Percentiles rank a stretch among this genome's conserved stretches.
These are phyloP conservation scores for Gibbula magus DNA, from an alignment of 2,888 invertebrate genomes.

Conservation along the genomic window DNA sequence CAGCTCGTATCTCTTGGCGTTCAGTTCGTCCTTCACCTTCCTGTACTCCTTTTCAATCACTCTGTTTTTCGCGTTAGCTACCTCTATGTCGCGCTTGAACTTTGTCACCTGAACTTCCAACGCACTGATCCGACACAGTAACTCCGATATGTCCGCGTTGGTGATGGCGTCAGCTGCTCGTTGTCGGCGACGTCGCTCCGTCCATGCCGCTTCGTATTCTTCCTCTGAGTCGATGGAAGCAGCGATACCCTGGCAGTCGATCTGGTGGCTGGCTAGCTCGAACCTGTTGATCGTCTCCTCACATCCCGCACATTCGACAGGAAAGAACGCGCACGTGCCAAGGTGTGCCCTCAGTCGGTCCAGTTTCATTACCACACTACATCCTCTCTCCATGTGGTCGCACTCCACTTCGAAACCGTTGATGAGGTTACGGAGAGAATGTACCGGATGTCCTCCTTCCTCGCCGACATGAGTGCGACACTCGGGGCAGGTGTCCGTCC, in stretches of 20 bases:
- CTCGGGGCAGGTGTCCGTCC: constrained; percentile 66
- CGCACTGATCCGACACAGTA: constrained; percentile 61
- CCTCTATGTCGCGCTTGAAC: constrained; percentile 63
- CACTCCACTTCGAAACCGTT: constrained; percentile 65
- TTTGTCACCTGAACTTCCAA: constrained; percentile 65
- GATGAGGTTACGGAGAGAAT: constrained; percentile 68
- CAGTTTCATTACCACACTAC: constrained; percentile 58
- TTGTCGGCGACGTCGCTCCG: neutral
- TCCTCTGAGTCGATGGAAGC: constrained; percentile 71
- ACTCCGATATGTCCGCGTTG: constrained; percentile 51
- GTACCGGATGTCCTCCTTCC: constrained; percentile 61
- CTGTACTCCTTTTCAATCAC: constrained; percentile 62
- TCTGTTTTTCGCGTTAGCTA: constrained; percentile 63
- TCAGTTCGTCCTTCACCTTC: constrained; percentile 61
- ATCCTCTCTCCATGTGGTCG: constrained; percentile 60
- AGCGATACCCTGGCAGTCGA: constrained; percentile 75
- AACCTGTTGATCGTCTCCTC: constrained; percentile 51
- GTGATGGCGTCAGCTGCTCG: constrained; percentile 44
- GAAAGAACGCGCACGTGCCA: constrained; percentile 58
- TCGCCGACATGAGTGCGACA: constrained; percentile 55
- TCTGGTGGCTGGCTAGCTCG: constrained; percentile 66
- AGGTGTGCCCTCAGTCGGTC: constrained; percentile 60
- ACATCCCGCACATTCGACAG: constrained; percentile 70
- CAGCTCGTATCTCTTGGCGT: constrained; percentile 53
- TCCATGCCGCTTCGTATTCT: constrained; percentile 6